Evolutionary conservation across 1,140 invertebrate genomes (phyloP).

Genomic region (Cherax quadricarinatus): DNA sequence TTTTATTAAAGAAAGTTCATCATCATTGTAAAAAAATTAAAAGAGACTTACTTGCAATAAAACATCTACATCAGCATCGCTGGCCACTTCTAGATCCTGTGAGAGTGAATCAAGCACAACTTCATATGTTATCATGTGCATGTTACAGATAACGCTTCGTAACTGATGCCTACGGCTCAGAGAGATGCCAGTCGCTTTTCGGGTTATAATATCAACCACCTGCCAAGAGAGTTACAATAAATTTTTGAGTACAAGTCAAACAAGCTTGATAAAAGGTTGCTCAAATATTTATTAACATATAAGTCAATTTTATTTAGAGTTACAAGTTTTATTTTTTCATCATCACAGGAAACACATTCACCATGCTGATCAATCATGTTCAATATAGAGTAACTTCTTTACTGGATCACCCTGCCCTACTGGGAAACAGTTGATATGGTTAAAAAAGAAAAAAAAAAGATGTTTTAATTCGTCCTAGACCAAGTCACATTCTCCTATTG

Average conservation of each 20-base stretch:
- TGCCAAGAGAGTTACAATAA: background rate
- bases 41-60: constrained; percentile 1
- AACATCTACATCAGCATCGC: background rate
- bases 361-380: no score
- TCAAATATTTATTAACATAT: background rate
- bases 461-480: no score
- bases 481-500: no score
- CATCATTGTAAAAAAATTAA: background rate
- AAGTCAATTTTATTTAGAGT: background rate
- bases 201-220: constrained; percentile 21
- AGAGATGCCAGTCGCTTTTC: background rate
- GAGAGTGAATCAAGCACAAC: constrained; percentile 23
- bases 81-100: constrained; percentile 5
- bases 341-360: no score
- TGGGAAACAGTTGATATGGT: no score
- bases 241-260: background rate
- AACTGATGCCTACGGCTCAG: background rate
- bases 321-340: no score
- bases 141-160: background rate
- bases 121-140: background rate
- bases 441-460: no score
- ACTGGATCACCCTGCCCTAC: no score
- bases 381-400: no score
- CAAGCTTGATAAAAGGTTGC: background rate
- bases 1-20: no score